Evolutionary conservation across 2,888 invertebrate genomes (phyloP), one percentile per base, ranked within the genome.

Genomic region (Thysanoteuthis rhombus): DNA sequence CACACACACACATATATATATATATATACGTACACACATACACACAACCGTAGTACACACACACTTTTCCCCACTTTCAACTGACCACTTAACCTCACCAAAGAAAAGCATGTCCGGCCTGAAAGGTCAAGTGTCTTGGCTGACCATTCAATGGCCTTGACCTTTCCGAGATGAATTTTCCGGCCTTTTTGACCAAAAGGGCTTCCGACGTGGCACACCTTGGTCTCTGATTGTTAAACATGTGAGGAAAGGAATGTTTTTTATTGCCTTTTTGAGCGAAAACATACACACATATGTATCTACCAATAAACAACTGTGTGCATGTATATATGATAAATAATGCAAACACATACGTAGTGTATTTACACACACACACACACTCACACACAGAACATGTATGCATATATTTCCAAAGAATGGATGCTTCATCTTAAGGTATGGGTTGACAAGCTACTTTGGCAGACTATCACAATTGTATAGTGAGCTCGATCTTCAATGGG

Each of bases 101-200:
- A 75, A 75, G 75, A 75, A 75, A 75, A 75, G 75, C 75, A 75
- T 75, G 75, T 75, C 75, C 75, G 75, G 75, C n/a, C 75, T 75
- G 75, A 75, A 75, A 75, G 75, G 75, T 75, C 75, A 75, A 75
- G 75, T 32, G 75, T 75, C 75, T 75, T 75, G n/a, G 75, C 75
- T 75, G 75, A 75, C 75, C 75, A 75, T 75, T 75, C 75, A 75
- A 75, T 75, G 75, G 75, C 75, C 75, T 75, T n/a, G 75, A 75
- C 75, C 75, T 75, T 75, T 75, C 32, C 10, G n/a, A 75, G 75
- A 75, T 75, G 75, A 75, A 75, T n/a, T 75, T 75, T 75, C 75
- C 75, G 75, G 75, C 75, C 75, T 75, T 75, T 75, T 75, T 75
- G 75, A 75, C 75, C 75, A 75, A 75, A 75, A n/a, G 75, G 75